phyloP scores from a whole-genome alignment of 2,113 vertebrate species.

The Chinchilla lanigera region DNA sequence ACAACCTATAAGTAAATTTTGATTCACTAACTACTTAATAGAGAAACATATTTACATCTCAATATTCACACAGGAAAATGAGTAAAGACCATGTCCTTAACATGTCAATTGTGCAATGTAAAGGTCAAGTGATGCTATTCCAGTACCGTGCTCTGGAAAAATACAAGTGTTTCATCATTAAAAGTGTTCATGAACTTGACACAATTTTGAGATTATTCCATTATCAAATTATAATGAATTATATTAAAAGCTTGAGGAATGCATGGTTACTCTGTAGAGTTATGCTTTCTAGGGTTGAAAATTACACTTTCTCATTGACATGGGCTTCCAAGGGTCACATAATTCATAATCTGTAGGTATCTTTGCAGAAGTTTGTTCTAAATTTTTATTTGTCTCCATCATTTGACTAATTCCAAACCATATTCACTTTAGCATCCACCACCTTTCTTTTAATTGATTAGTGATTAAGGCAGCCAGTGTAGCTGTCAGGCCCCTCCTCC shows the following conservation, averaged over 20 bases:
- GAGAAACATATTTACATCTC: not conserved
- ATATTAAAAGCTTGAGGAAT: not conserved
- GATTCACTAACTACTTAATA: not conserved
- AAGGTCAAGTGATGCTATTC: not conserved
- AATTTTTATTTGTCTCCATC: not conserved
- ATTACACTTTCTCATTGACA: not conserved
- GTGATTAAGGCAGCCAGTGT: rapidly evolving
- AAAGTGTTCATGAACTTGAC: not conserved
- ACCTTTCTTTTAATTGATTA: too few species aligned
- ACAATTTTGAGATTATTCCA: not conserved
- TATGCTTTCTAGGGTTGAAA: not conserved
- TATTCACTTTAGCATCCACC: too few species aligned
- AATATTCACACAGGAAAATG: not conserved
- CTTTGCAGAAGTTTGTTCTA: not conserved
- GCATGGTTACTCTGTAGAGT: not conserved
- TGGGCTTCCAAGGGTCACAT: not conserved
- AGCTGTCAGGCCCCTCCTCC: rapidly evolving
- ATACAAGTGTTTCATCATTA: not conserved
- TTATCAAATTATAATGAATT: not conserved
- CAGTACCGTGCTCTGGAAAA: not conserved
- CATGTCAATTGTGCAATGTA: rapidly evolving
- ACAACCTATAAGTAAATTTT: not conserved
- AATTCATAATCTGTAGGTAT: rapidly evolving
- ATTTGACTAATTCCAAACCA: not conserved
- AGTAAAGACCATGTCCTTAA: rapidly evolving